Base-by-base conservation (phyloP, 2,797 vertebrate genomes). In the Syngnathus rostellatus region DNA sequence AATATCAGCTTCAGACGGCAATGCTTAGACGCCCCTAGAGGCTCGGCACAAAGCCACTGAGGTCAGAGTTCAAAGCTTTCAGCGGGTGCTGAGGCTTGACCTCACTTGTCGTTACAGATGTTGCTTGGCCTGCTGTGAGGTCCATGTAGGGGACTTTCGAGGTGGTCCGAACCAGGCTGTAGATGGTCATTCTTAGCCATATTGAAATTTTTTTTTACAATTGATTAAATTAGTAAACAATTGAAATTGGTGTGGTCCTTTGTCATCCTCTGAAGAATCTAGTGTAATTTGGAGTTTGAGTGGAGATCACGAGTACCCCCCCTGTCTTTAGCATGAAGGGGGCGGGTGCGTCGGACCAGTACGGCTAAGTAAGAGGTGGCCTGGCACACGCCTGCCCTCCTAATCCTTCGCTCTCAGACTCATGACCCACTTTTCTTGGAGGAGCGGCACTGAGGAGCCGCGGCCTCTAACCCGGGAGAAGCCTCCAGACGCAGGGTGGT, bases 371-470 rank as follows among this genome's bases (percentile, higher is more conserved):
- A 58, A 87, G 86, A 85, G 81, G 79, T 67, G 57, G 76, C 75
- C 65, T 69, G 85, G 82, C 87, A 86, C 85, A 87, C 75, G 82
- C 81, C 86, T 83, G 81, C 77, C 83, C 79, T 72, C 77, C 65
- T 92, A 92, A 92, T 92, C 89, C 87, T 73, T 77, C 79, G 80
- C 88, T 90, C 88, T 90, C 86, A 90, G 90, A 90, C 88, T 90
- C 88, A 81, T 92, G 90, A 90, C 91, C 90, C 87, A 92, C 87
- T 91, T 92, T 58, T 91, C 89, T 77, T 88, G 90, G 89, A 90
- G 84, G 77, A 88, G 83, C 69, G 54, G 72, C 79, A 76, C 73
- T 75, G 82, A 48, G 48, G 60, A 80, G 79, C 75, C 75, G 77
- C 59, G 63, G 79, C 72, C 77, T 83, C 79, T 79, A 72, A 78